phyloP scores from a whole-genome alignment of 2,113 vertebrate species.

The Gadus chalcogrammus region DNA sequence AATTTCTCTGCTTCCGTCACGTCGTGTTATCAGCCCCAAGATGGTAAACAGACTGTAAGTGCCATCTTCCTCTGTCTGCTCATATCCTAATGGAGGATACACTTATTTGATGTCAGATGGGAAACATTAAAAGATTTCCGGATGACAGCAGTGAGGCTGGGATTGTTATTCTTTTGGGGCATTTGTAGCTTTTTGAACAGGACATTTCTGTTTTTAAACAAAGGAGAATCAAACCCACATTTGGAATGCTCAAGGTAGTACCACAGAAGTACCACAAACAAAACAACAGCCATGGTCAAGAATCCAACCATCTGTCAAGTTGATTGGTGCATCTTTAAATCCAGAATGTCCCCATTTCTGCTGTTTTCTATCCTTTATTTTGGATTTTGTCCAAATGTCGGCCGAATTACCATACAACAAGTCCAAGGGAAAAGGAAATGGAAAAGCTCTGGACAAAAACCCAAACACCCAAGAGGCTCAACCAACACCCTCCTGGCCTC shows the following conservation, averaged over 20 bases:
- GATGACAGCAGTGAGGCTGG: slow-evolving; percentile 10
- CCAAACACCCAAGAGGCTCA: background rate
- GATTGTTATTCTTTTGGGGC: too few relatives aligned
- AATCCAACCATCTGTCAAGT: too few relatives aligned
- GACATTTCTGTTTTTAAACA: slow-evolving; percentile 18
- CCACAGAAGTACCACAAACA: too few relatives aligned
- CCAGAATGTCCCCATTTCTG: too few relatives aligned
- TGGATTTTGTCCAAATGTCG: slow-evolving; percentile 7
- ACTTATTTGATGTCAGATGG: slow-evolving; percentile 22
- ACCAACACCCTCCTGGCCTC: slow-evolving; percentile 17
- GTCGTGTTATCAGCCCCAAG: slow-evolving; percentile 60
- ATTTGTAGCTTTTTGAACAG: background rate
- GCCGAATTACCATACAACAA: background rate
- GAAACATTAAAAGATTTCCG: slow-evolving; percentile 34
- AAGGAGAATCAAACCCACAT: too few relatives aligned
- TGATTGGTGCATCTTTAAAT: too few relatives aligned
- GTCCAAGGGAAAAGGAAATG: too few relatives aligned
- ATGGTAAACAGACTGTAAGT: slow-evolving; percentile 63
- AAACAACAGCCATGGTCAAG: too few relatives aligned
- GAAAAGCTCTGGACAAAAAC: background rate
- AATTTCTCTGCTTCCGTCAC: slow-evolving; percentile 66
- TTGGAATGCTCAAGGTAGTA: too few relatives aligned
- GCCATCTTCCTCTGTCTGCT: slow-evolving; percentile 19
- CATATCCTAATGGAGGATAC: slow-evolving; percentile 4
- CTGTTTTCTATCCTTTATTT: slow-evolving; percentile 7